These are phyloP conservation scores for Caenorhabditis elegans DNA, from an alignment of 1,140 invertebrate species.

Conservation along the genomic window DNA sequence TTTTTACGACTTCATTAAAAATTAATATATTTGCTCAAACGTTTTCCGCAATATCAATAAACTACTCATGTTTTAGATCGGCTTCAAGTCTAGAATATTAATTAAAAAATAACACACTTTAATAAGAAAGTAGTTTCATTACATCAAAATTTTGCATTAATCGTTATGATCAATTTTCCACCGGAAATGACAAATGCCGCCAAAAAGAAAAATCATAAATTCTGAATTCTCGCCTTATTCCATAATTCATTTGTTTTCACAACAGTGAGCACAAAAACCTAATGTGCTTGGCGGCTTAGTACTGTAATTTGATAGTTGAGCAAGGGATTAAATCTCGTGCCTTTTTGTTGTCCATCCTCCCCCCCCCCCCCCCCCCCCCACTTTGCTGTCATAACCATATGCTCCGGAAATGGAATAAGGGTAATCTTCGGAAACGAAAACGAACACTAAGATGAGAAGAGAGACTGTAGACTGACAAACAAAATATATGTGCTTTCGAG, in stretches of 20 bases:
- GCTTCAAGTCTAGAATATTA: too few relatives aligned
- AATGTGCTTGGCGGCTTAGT: not conserved
- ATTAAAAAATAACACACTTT: too few relatives aligned
- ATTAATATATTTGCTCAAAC: too few relatives aligned
- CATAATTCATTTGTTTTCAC: not conserved
- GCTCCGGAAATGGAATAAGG: slow-evolving; percentile 17
- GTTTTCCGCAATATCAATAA: too few relatives aligned
- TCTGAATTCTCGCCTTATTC: not conserved
- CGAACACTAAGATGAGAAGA: too few relatives aligned
- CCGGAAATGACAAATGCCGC: not conserved
- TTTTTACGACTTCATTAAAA: too few relatives aligned
- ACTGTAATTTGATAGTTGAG: slow-evolving; percentile 3
- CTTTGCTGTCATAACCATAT: slow-evolving; percentile 17
- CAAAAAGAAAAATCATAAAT: not conserved
- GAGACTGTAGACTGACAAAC: too few relatives aligned
- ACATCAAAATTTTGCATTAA: too few relatives aligned
- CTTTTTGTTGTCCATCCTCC: not conserved
- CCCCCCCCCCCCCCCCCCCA: not conserved
- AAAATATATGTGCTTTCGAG: too few relatives aligned
- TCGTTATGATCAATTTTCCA: not conserved
- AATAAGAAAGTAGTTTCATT: too few relatives aligned
- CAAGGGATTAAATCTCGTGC: not conserved
- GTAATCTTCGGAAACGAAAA: not conserved
- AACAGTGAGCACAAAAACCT: not conserved
- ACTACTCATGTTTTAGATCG: too few relatives aligned